Conservation (phyloP, 2,113 vertebrate genomes). For the Eudyptes chrysolophus region DNA sequence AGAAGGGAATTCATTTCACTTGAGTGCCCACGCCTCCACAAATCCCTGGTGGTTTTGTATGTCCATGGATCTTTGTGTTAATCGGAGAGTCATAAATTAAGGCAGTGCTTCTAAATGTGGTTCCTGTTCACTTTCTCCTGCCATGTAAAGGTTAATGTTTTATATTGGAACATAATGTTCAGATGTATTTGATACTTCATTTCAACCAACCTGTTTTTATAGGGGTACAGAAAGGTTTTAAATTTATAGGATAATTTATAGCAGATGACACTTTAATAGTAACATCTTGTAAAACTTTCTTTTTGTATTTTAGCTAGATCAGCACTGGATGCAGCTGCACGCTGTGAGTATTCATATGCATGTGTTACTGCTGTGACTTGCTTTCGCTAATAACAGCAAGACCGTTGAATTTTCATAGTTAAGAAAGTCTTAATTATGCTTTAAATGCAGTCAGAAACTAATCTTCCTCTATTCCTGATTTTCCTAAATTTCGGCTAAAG, state of each 20-base stretch:
- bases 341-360: conserved; percentile 79
- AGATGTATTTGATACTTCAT: neutral
- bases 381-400: conserved; percentile 15
- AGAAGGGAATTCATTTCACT: neutral
- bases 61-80: neutral
- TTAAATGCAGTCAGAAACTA: neutral
- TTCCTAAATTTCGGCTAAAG: neutral
- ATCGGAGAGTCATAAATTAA: neutral
- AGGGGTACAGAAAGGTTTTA: neutral
- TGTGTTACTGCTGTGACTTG: neutral
- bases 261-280: neutral
- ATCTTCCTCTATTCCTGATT: neutral
- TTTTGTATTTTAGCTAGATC: conserved; percentile 77
- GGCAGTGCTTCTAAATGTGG: neutral
- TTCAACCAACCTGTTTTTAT: neutral
- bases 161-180: neutral
- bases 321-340: conserved; percentile 67
- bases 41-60: neutral
- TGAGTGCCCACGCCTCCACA: neutral
- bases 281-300: conserved; percentile 26
- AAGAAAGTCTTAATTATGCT: conserved; percentile 5
- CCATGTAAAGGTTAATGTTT: neutral
- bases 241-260: neutral
- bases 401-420: neutral
- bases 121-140: neutral